These are phyloP conservation scores for Aphelenchoides fujianensis DNA, from an alignment of 1,140 invertebrate species.

Conservation along the genomic window DNA sequence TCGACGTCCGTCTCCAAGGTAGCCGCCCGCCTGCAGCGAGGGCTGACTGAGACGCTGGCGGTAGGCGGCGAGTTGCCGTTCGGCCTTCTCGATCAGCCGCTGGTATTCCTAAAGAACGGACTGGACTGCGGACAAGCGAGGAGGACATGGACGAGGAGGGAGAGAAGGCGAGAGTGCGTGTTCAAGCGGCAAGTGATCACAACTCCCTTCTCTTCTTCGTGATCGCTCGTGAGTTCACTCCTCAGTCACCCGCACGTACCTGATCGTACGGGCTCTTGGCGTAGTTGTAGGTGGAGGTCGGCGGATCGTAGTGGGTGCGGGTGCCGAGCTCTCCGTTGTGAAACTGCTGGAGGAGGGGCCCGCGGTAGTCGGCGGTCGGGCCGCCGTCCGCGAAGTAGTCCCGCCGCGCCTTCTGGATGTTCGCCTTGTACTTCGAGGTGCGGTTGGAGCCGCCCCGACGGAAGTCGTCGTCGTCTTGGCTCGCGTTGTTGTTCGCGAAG, in stretches of 20 bases:
- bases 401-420: constrained; percentile 53
- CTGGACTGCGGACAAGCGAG: not conserved
- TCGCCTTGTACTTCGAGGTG: constrained; percentile 47
- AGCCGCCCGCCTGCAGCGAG: constrained; percentile 25
- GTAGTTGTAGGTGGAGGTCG: constrained; percentile 33
- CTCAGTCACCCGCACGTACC: constrained; percentile 39
- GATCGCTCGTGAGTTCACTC: not conserved
- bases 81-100: constrained; percentile 52
- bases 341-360: constrained; percentile 59
- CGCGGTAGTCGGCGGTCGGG: constrained; percentile 48
- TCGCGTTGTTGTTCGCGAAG: constrained; percentile 43
- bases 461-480: constrained; percentile 39
- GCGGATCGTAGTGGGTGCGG: constrained; percentile 26
- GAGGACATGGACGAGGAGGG: not conserved
- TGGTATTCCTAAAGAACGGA: constrained; percentile 49
- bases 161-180: not conserved
- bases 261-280: constrained; percentile 55
- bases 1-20: constrained; percentile 45
- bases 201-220: not conserved
- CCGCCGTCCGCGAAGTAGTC: constrained; percentile 41
- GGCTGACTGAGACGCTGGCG: constrained; percentile 39
- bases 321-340: constrained; percentile 52
- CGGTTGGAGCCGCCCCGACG: constrained; percentile 45
- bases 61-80: constrained; percentile 51
- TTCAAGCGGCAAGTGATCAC: not conserved